Evolutionary conservation across 2,113 vertebrate genomes (phyloP), one percentile per base, ranked within the genome.

Genomic region (Hipposideros armiger): DNA sequence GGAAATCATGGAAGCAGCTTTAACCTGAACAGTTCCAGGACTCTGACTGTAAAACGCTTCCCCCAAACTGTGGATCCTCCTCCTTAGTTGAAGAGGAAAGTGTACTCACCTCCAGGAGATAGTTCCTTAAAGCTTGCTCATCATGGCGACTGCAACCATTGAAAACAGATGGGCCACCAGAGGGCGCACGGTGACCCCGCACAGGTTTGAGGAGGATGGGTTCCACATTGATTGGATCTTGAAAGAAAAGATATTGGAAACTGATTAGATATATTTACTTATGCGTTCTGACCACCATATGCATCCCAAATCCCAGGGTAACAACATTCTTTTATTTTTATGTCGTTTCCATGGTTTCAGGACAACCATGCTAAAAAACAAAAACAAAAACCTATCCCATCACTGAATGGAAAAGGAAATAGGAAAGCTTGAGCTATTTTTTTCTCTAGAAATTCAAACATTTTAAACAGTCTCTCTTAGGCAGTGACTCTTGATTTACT

Each of bases 81-180:
- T 62, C 67, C 32, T 84, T 60, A 62, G 11, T 28, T 73, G 42
- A 40, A 36, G 40, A 86, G 32, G 10, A 7, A 84, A 70, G n/a
- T 36, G 47, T 50, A 77, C 66, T 66, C 24, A 73, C 10, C 36
- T 36, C 26, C 74, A n/a, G 42, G 5, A 58, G n/a, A 13, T 2
- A 45, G 73, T 47, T 54, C 32, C 78, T 36, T 30, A 0, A 92
- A n/a, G 32, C 62, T 45, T 40, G 36, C 32, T 62, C 11, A 28
- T 42, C 26, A 14, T 14, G 73, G 64, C 2, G 13, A 26, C 47
- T 19, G 45, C 67, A 73, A 50, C 40, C 54, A 69, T 54, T 93
- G 89, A 77, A 82, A 94, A 81, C 17, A 56, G 13, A 80, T 7
- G 0, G 26, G 11, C 92, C 96, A 98, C 90, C 87, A 98, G 96